Conservation (phyloP, 2,888 invertebrate genomes). For the Apeira syringaria region DNA sequence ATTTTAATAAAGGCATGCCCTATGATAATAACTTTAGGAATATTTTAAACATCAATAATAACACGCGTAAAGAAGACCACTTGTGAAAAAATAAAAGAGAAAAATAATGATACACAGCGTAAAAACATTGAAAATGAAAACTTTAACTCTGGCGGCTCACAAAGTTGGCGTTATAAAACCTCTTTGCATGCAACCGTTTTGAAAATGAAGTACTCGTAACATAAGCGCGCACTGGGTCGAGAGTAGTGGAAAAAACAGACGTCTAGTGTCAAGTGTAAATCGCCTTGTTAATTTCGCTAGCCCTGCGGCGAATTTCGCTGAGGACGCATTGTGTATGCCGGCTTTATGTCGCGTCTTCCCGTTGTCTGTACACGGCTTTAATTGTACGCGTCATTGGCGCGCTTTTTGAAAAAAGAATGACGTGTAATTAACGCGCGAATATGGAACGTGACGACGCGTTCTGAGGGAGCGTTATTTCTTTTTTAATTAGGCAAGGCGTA, state of each 20-base stretch:
- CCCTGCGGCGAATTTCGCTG: slow-evolving; percentile 82
- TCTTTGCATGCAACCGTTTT: slow-evolving; percentile 37
- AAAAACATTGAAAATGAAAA: slow-evolving; percentile 23
- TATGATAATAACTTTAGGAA: no score
- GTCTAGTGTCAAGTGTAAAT: slow-evolving; percentile 83
- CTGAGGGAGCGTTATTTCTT: slow-evolving; percentile 69
- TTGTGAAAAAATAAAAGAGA: slow-evolving; percentile 45
- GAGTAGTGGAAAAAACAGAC: slow-evolving; percentile 76
- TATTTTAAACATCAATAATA: slow-evolving; percentile 35
- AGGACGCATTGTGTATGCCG: slow-evolving; percentile 81
- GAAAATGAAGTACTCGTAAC: slow-evolving; percentile 49
- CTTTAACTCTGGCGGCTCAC: slow-evolving; percentile 29
- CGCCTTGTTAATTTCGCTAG: slow-evolving; percentile 83
- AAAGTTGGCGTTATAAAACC: slow-evolving; percentile 28
- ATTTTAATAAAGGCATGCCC: no score
- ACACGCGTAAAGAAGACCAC: slow-evolving; percentile 30
- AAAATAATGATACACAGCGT: slow-evolving; percentile 74
- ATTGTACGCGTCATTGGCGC: slow-evolving; percentile 83
- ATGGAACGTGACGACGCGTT: slow-evolving; percentile 82
- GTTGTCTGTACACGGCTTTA: slow-evolving; percentile 82
- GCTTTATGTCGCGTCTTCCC: slow-evolving; percentile 82
- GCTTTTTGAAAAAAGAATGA: slow-evolving; percentile 84
- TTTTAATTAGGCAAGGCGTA: slow-evolving; percentile 74
- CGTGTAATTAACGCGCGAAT: slow-evolving; percentile 83
- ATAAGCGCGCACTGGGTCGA: slow-evolving; percentile 46